Evolutionary conservation across 2,888 invertebrate genomes (phyloP), one percentile per base, ranked within the genome.

Genomic region (Neoascia interrupta): DNA sequence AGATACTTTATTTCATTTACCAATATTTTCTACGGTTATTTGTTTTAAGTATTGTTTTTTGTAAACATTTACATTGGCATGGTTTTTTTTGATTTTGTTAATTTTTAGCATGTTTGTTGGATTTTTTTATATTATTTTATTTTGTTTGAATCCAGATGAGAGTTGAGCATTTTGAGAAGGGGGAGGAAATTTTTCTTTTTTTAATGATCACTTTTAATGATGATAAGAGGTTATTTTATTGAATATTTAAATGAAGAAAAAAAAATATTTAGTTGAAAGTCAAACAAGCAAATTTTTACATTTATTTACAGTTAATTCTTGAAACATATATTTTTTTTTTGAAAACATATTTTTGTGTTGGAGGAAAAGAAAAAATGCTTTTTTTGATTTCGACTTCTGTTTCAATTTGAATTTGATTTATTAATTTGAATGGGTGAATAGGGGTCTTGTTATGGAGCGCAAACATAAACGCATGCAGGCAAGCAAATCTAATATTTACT

Each of bases 1-100:
- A 53, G 19, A 60, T n/a, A 47, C 39, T 74, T 75, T 75, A 73
- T 60, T 70, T 81, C 83, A 85, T 86, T 86, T 86, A 86, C 86
- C 86, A 85, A 86, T 85, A 83, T 86, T 86, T 85, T 86, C 86
- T 86, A 85, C 84, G 84, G 83, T 72, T 81, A 45, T 61, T 73
- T 69, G 66, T 51, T 53, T 63, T 69, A 56, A 39, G 64, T 61
- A 53, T 60, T 54, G 53, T 37, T 72, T 31, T 26, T 73, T 31
- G 74, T 61, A 43, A 79, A 79, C 79, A 73, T 73, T 73, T 49
- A 79, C 73, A 79, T 73, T 66, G 73, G 47, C 66, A 66, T 73
- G 36, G 37, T 58, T 43, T 56, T 76, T 60, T 75, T 54, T 28
- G 31, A n/a, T 64, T 60, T 64, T 47, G 51, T 80, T 81, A 51